Conservation (phyloP, 2,797 vertebrate genomes). For the Chelonia mydas region DNA sequence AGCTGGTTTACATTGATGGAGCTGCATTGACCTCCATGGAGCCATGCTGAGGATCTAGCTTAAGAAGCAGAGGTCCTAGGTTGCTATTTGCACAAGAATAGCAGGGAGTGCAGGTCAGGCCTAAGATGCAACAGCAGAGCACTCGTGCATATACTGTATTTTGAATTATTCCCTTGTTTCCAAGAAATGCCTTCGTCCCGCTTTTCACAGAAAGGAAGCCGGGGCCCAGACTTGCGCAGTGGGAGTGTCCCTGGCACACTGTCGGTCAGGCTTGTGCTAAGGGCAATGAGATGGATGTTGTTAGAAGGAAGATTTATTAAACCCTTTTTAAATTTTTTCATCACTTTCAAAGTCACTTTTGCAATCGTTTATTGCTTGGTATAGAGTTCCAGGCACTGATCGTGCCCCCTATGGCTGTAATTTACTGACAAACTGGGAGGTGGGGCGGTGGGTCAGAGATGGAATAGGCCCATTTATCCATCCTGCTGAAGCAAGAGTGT, state of each 20-base stretch:
- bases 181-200: accelerated
- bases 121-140: neutral
- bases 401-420: slow-evolving; percentile 31
- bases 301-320: slow-evolving; percentile 26
- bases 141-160: neutral
- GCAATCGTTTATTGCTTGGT: neutral
- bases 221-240: neutral
- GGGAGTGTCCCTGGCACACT: neutral
- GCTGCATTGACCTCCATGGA: neutral
- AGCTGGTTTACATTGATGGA: neutral
- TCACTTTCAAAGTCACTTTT: slow-evolving; percentile 23
- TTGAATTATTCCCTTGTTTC: neutral
- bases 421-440: neutral
- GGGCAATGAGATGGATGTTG: neutral
- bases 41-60: neutral
- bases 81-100: too few relatives aligned
- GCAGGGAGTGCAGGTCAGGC: neutral
- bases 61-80: accelerated
- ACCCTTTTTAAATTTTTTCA: neutral
- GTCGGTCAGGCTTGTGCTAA: neutral
- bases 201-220: neutral
- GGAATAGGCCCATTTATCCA: neutral
- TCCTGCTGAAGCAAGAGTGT: accelerated
- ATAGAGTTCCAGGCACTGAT: slow-evolving; percentile 8
- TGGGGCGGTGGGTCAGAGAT: neutral